A percentile compares a stretch with the other conserved stretches of the same genome.
Conservation (phyloP, 1,140 invertebrate genomes). For the Antheraea pernyi region DNA sequence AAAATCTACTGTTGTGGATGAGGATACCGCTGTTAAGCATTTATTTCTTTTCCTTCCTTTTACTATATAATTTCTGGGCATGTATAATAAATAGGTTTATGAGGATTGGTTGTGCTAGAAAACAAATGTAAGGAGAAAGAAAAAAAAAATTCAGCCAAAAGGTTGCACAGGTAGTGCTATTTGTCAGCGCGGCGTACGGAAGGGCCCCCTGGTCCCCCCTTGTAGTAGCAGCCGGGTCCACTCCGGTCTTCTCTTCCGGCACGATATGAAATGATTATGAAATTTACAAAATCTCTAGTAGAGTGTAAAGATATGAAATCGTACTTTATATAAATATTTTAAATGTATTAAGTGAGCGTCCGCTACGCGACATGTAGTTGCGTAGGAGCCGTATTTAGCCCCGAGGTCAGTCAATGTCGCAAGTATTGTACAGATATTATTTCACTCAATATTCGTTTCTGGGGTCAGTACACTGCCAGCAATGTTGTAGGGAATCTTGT, state of each 20-base stretch:
- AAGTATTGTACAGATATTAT: constrained; percentile 3
- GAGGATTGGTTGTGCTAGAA: neutral
- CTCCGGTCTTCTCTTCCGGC: neutral
- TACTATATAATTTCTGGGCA: neutral
- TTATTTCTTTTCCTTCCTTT: neutral
- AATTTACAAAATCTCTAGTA: neutral
- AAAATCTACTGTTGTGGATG: neutral
- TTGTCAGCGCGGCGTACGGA: neutral
- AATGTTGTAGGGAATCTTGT: constrained; percentile 4
- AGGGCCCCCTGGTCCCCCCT: neutral
- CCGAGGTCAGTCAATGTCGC: constrained; percentile 2
- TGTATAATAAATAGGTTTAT: neutral
- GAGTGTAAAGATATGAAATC: neutral
- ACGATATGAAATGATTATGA: no score
- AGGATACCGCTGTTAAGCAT: neutral
- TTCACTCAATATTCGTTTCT: neutral
- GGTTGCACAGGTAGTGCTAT: no score
- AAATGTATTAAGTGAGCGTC: neutral
- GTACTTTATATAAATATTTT: neutral
- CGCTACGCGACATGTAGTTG: neutral
- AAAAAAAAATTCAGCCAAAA: neutral
- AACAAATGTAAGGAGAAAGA: neutral
- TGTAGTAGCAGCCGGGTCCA: neutral
- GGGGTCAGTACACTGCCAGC: neutral
- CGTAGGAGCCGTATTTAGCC: neutral